A percentile compares a stretch with the other conserved stretches of the same genome.
phyloP scores from a whole-genome alignment of 2,113 vertebrate species.

The Odocoileus virginianus region DNA sequence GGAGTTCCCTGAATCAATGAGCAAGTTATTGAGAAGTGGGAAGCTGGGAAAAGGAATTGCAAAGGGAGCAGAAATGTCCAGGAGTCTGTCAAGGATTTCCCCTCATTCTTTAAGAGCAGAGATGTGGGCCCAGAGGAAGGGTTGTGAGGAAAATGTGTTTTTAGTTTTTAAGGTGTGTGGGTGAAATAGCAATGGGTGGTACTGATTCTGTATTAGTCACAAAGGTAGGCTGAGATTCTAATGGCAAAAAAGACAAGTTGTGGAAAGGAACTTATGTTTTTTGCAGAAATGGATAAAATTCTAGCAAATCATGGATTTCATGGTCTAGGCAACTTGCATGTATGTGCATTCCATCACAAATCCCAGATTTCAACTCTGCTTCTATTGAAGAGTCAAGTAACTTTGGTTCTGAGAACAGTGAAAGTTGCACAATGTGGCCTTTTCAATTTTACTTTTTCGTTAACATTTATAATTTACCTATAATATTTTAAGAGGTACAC shows the following conservation, averaged over 20 bases:
- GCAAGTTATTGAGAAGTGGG: not conserved
- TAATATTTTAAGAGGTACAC: not conserved
- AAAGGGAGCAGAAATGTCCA: not conserved
- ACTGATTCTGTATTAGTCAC: not conserved
- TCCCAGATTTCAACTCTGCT: not conserved
- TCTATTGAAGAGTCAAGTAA: not conserved
- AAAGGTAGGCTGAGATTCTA: not conserved
- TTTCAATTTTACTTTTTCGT: not conserved
- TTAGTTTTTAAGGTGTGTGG: not conserved
- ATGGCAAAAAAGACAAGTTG: not conserved
- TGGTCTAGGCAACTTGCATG: not conserved
- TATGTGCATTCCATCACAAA: not conserved
- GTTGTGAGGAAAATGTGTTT: not conserved
- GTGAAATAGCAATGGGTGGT: rapidly evolving
- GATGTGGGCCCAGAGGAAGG: not conserved
- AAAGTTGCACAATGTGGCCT: not conserved
- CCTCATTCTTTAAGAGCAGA: not conserved
- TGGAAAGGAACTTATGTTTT: not conserved
- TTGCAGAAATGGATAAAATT: not conserved
- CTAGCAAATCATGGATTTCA: not conserved
- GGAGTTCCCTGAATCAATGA: not conserved
- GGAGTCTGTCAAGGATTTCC: not conserved
- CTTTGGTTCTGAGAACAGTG: not conserved
- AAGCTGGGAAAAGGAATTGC: not conserved
- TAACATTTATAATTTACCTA: not conserved